phyloP scores from a whole-genome alignment of 92 coral and sea anemone genomes.

The Zoanthus sociatus region DNA sequence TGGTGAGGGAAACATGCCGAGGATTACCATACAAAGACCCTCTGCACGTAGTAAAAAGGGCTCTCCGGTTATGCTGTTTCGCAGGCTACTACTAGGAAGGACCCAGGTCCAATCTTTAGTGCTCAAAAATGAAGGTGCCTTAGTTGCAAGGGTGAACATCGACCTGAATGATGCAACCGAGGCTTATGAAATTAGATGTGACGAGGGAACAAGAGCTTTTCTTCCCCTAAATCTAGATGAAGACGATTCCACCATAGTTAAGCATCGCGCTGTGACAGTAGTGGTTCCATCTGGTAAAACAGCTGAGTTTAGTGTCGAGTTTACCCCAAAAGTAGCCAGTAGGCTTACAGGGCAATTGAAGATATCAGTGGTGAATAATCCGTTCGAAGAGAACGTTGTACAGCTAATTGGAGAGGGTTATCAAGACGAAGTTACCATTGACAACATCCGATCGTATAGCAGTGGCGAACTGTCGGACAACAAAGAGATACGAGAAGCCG shows the following conservation, averaged over 20 bases:
- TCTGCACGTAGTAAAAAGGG: slow-evolving; percentile 94
- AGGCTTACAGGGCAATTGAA: slow-evolving; percentile 84
- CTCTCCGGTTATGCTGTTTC: slow-evolving; percentile 85
- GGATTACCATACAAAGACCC: slow-evolving; percentile 87
- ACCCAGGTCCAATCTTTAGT: slow-evolving; percentile 84
- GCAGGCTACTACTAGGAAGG: slow-evolving; percentile 89
- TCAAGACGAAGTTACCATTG: slow-evolving; percentile 96
- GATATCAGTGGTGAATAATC: slow-evolving; percentile 91
- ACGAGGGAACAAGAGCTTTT: slow-evolving; percentile 72
- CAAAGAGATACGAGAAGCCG: slow-evolving; percentile 25
- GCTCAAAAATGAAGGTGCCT: slow-evolving; percentile 90
- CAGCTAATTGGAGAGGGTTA: slow-evolving; percentile 97
- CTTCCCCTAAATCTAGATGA: slow-evolving; percentile 68
- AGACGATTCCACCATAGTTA: slow-evolving; percentile 48
- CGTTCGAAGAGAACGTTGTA: slow-evolving; percentile 86
- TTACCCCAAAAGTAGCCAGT: slow-evolving; percentile 77
- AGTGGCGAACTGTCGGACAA: slow-evolving; percentile 18
- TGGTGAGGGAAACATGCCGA: slow-evolving; percentile 98
- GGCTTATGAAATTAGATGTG: slow-evolving; percentile 71
- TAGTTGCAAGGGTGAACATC: slow-evolving; percentile 84
- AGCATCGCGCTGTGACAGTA: slow-evolving; percentile 70
- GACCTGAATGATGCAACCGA: slow-evolving; percentile 86
- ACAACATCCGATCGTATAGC: slow-evolving; percentile 74
- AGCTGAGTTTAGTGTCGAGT: slow-evolving; percentile 93
- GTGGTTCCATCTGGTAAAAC: slow-evolving; percentile 87